Evolutionary conservation across 2,113 vertebrate genomes (phyloP).

Genomic region (Macrotis lagotis): DNA sequence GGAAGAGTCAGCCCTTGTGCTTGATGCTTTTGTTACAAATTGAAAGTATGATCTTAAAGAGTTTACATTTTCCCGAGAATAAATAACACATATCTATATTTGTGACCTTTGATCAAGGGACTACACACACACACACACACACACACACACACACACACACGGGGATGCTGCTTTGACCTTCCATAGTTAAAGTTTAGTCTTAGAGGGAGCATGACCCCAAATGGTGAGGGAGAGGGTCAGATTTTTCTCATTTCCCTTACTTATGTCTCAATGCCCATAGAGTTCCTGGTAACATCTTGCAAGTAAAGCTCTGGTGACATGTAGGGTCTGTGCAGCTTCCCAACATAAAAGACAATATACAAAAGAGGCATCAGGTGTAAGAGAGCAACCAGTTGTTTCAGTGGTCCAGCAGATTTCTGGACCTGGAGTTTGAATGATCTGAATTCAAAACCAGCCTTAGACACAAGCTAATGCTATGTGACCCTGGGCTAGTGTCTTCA

Average conservation of each 20-base stretch:
- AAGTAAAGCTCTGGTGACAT: not conserved
- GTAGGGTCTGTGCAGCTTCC: not conserved
- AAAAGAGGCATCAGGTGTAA: not conserved
- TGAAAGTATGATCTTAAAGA: not conserved
- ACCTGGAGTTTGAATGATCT: not conserved
- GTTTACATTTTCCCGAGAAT: not conserved
- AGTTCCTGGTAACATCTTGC: not conserved
- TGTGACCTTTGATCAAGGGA: not conserved
- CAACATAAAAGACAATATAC: not conserved
- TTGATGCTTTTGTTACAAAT: not conserved
- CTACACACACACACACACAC: not conserved
- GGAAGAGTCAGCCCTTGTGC: not conserved
- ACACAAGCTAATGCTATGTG: not conserved
- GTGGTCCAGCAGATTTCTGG: not conserved
- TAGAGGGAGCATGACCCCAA: not conserved
- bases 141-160: not conserved
- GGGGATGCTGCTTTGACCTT: not conserved
- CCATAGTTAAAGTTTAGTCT: not conserved
- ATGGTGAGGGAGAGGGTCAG: not conserved
- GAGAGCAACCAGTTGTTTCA: not conserved
- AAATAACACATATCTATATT: not conserved
- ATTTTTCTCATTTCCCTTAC: not conserved
- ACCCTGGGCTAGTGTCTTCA: not conserved
- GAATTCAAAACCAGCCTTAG: not conserved
- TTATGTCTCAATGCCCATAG: not conserved